A percentile compares a stretch with the other conserved stretches of the same genome.
Evolutionary conservation across 1,140 invertebrate genomes (phyloP).

Genomic region (Trichomalopsis sarcophagae): DNA sequence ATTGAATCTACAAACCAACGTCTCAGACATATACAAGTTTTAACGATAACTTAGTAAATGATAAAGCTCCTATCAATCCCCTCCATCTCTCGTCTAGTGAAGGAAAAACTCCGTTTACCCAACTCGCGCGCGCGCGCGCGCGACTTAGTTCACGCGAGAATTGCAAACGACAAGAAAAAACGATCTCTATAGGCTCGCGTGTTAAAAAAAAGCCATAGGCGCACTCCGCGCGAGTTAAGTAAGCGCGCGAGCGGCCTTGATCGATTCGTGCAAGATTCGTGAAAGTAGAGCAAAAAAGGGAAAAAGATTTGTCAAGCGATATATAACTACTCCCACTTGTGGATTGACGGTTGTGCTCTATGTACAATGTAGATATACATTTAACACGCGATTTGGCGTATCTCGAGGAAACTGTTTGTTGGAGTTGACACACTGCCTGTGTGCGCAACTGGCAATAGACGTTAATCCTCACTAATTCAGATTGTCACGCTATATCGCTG

Average conservation of each 20-base stretch:
- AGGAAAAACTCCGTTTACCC: no score
- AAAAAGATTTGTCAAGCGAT: conserved; percentile 3
- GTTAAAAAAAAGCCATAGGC: not conserved
- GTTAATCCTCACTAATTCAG: not conserved
- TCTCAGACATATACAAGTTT: no score
- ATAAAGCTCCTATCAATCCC: no score
- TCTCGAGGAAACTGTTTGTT: no score
- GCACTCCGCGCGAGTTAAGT: conserved; percentile 19
- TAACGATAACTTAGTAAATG: no score
- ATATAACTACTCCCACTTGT: no score
- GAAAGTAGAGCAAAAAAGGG: conserved; percentile 40
- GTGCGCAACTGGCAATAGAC: not conserved
- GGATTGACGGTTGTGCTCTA: not conserved
- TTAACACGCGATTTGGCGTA: no score
- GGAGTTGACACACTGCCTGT: no score
- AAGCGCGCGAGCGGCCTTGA: conserved; percentile 37
- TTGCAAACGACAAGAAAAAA: not conserved
- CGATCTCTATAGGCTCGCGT: not conserved
- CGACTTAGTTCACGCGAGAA: not conserved
- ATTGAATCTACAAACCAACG: no score
- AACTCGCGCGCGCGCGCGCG: no score
- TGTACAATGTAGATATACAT: not conserved
- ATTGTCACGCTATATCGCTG: no score
- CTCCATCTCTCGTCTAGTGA: no score
- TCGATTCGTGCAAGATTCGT: conserved; percentile 27